Percentiles rank a stretch among this genome's conserved stretches.
Conservation (phyloP, 2,888 invertebrate genomes). For the Megamerina dolium region DNA sequence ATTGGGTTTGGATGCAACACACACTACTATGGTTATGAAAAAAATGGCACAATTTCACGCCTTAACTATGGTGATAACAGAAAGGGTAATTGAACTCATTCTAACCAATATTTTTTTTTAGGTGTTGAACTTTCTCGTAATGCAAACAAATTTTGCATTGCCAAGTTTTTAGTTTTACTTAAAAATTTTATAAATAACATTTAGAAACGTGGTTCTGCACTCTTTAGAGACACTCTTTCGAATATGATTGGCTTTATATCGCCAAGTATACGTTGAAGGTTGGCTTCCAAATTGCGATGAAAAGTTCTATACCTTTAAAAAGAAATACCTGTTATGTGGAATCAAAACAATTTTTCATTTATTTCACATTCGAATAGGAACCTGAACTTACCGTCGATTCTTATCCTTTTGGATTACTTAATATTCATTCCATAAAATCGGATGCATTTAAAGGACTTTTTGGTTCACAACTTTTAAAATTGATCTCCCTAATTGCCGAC, state of each 20-base stretch:
- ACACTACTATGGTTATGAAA: slow-evolving; percentile 50
- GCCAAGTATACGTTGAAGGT: too few relatives aligned
- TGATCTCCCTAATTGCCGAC: slow-evolving; percentile 31
- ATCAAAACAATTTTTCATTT: not conserved
- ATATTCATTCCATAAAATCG: slow-evolving; percentile 38
- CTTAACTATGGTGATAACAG: slow-evolving; percentile 51
- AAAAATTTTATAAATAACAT: too few relatives aligned
- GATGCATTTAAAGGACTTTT: slow-evolving; percentile 37
- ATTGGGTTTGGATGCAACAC: slow-evolving; percentile 52
- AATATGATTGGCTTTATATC: not conserved
- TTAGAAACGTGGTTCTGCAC: too few relatives aligned
- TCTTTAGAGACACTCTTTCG: not conserved
- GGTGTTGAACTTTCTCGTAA: too few relatives aligned
- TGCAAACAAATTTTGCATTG: too few relatives aligned
- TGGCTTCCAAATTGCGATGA: too few relatives aligned
- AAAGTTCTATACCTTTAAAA: too few relatives aligned
- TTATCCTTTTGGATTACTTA: slow-evolving; percentile 37
- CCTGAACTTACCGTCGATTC: slow-evolving; percentile 30
- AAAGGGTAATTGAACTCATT: slow-evolving; percentile 43
- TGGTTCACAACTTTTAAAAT: slow-evolving; percentile 39
- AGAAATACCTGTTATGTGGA: too few relatives aligned
- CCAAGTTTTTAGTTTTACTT: too few relatives aligned
- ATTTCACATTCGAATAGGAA: slow-evolving; percentile 21
- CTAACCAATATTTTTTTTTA: too few relatives aligned
- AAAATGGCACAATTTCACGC: slow-evolving; percentile 55